Percentiles rank a stretch among this genome's conserved stretches.
Conservation (phyloP, 1,140 invertebrate species). For the Amyelois transitella region DNA sequence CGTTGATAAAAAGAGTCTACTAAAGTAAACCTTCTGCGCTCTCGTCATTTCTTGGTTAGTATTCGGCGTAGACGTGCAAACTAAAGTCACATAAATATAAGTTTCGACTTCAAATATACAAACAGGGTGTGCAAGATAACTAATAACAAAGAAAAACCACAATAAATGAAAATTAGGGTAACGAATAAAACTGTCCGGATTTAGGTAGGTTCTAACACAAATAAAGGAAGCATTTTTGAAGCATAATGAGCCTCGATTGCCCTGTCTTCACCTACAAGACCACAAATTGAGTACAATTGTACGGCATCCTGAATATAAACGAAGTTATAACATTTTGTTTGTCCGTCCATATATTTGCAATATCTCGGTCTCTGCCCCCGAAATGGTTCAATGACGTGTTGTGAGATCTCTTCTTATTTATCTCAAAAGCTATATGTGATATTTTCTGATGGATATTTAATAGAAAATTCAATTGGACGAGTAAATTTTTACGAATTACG, state of each 20-base stretch:
- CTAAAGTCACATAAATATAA: slow-evolving; percentile 23
- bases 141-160: no score
- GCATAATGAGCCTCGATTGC: no score
- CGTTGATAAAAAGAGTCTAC: no score
- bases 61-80: slow-evolving; percentile 19
- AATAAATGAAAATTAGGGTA: no score
- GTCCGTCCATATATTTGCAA: slow-evolving; percentile 15
- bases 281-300: slow-evolving; percentile 22
- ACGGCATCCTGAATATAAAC: slow-evolving; percentile 13
- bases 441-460: background rate
- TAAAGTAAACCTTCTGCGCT: background rate
- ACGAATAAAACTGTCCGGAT: no score
- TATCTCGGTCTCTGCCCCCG: slow-evolving; percentile 37
- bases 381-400: slow-evolving; percentile 39
- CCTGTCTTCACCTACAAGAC: background rate
- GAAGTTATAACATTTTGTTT: slow-evolving; percentile 14
- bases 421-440: slow-evolving; percentile 19
- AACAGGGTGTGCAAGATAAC: no score
- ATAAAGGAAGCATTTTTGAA: no score
- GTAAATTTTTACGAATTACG: no score
- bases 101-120: slow-evolving; percentile 61
- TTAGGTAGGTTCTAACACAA: no score
- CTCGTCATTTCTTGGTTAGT: background rate
- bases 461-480: no score
- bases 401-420: slow-evolving; percentile 25